These are phyloP conservation scores for Heliconius nattereri DNA, from an alignment of 1,140 invertebrate genomes.

Conservation along the genomic window DNA sequence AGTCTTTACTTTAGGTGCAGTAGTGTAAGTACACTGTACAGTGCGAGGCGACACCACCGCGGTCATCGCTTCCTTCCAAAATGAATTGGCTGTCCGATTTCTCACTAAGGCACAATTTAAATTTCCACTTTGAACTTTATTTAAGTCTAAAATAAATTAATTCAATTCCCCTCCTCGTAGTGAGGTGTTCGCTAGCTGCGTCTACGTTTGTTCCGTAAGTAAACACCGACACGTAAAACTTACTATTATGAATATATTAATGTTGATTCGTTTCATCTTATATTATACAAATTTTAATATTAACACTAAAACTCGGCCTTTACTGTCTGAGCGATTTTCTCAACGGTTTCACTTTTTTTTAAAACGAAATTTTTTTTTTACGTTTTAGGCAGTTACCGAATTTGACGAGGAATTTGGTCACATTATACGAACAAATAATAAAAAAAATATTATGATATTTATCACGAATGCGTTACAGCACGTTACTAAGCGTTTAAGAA, in stretches of 20 bases:
- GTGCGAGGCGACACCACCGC: conserved; percentile 24
- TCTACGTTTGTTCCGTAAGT: conserved; percentile 41
- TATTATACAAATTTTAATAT: conserved; percentile 24
- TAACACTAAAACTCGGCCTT: conserved; percentile 30
- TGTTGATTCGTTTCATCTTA: conserved; percentile 35
- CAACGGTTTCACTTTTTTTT: not conserved
- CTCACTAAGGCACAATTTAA: conserved; percentile 80
- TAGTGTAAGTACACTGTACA: conserved; percentile 9
- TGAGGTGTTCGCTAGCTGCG: conserved; percentile 50
- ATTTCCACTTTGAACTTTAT: conserved; percentile 78
- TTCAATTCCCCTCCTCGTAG: conserved; percentile 63
- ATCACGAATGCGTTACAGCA: not conserved
- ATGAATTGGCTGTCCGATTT: conserved; percentile 66
- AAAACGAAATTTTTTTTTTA: not conserved
- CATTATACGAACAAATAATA: not conserved
- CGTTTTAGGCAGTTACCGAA: conserved; percentile 1
- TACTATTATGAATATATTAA: conserved; percentile 34
- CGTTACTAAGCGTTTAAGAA: conserved; percentile 1
- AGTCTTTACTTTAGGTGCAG: conserved; percentile 41
- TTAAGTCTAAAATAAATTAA: conserved; percentile 74
- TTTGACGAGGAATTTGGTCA: conserved; percentile 6
- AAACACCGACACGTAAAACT: conserved; percentile 40
- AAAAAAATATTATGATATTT: not conserved
- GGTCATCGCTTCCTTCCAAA: conserved; percentile 51
- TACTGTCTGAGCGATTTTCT: conserved; percentile 24